phyloP scores from a whole-genome alignment of 2,113 vertebrate genomes.

The Gadus chalcogrammus region DNA sequence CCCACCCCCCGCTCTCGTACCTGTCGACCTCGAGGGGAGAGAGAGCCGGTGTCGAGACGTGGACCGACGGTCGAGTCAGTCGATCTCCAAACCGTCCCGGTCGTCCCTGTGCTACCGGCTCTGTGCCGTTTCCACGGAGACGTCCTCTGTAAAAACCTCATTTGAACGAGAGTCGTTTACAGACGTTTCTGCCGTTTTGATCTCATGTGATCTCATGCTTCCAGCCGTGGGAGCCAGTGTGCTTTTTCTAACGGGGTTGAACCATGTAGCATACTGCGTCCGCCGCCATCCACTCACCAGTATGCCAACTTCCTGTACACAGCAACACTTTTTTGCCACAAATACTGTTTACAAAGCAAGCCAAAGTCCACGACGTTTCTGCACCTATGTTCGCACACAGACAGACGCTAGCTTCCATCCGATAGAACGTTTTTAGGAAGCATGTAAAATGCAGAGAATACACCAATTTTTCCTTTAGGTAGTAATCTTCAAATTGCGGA shows the following conservation, averaged over 20 bases:
- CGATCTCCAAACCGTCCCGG: too few relatives aligned
- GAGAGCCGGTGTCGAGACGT: too few relatives aligned
- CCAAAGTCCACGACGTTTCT: slow-evolving; percentile 66
- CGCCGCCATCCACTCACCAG: slow-evolving; percentile 23
- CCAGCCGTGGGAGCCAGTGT: slow-evolving; percentile 29
- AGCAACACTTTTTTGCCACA: slow-evolving; percentile 28
- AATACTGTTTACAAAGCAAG: slow-evolving; percentile 62
- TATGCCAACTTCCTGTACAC: slow-evolving; percentile 33
- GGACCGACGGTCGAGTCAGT: too few relatives aligned
- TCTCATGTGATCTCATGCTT: background rate
- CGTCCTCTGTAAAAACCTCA: background rate
- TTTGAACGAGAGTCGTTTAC: background rate
- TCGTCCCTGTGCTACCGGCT: too few relatives aligned
- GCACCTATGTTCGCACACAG: slow-evolving; percentile 36
- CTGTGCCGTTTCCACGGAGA: too few relatives aligned
- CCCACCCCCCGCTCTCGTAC: slow-evolving; percentile 26
- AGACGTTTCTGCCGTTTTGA: background rate
- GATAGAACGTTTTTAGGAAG: slow-evolving; percentile 7
- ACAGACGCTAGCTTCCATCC: slow-evolving; percentile 23
- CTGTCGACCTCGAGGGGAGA: slow-evolving; percentile 1
- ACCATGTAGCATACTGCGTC: slow-evolving; percentile 61
- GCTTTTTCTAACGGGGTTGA: slow-evolving; percentile 28
- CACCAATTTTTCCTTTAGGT: too few relatives aligned
- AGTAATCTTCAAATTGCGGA: too few relatives aligned
- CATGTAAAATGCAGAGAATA: too few relatives aligned